Base-by-base conservation (phyloP, 1,140 invertebrate species). In the Anastrepha obliqua region DNA sequence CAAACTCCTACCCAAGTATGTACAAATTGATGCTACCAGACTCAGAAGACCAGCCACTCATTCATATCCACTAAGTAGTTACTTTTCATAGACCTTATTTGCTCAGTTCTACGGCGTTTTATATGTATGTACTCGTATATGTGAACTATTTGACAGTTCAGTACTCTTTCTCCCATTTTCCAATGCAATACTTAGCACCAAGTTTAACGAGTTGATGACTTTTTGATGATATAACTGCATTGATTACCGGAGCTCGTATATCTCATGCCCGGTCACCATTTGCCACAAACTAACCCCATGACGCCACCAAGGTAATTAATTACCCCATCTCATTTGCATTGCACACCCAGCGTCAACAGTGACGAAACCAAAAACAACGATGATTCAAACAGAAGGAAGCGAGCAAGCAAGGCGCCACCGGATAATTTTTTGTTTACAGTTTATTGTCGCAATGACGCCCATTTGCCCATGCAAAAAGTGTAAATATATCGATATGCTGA, bases 161-260 rank as follows among this genome's bases (percentile, higher is more conserved):
- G 29, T 2, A 15, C 13, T 15, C 2, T 2, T 47, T 47, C 51
- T 55, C 11, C 51, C 6, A 8, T 11, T 8, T 11, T 55, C 51
- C 6, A 55, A 55, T 55, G 51, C 51, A n/a, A 3, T 15, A 42
- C 11, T 13, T 70, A 15, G 44, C 39, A 7, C 11, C 42, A 47
- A 74, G n/a, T 47, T 7, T 81, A 58, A 58, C 74, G 74, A 81
- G 44, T 81, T 81, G 74, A 81, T 39, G 74, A 81, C 47, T 78
- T 78, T 78, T 78, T 78, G 70, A 78, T 78, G 70, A 78, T 78
- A 78, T 78, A 78, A 51, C 42, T 51, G 47, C 70, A 78, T 78
- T 78, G 70, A 78, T 78, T 78, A 51, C 70, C 70, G 44, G 44
- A 78, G 44, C 70, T 58, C 74, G 74, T 81, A 81, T 81, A 81